Evolutionary conservation across 2,797 vertebrate species (phyloP), one percentile per base, ranked within the genome.

Genomic region (Ibycter americanus): DNA sequence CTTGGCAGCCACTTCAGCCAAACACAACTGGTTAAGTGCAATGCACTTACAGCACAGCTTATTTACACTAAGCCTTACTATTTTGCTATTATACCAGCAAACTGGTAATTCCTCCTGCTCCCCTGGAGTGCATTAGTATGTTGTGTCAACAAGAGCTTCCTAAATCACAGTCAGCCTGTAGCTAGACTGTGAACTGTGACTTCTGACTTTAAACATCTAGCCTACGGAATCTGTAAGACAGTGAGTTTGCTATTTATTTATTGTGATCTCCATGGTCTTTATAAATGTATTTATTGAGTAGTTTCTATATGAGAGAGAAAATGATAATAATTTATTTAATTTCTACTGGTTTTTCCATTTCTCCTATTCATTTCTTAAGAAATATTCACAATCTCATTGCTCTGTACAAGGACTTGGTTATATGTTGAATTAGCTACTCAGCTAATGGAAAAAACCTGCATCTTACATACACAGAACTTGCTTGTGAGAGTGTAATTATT

Each of bases 61-160:
- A 13, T 51, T 82, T 87, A 82, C 46, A 44, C 27, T 49, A 82
- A 79, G 61, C 38, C 56, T 81, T 36, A n/a, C 42, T 31, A 6
- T 36, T 77, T 85, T 91, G 79, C 93, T 94, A 25, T 8, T 68
- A 16, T 19, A 59, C 38, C 72, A 61, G 96, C 88, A 81, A 94
- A 93, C 23, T 31, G 47, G 18, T 11, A 38, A 82, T 59, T 61
- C 59, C 76, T 88, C 79, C 84, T 87, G 79, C 92, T 97, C 93
- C 94, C 58, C 61, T 89, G 95, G 89, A 94, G 93, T 36, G 29
- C 55, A 15, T 58, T 38, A 12, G 95, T 96, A 95, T 94, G 94
- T 89, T 97, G 95, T 92, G 95, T 97, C 85, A 97, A 95, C 93
- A 95, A 26, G 67, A 87, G 72, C 15, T 17, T 63, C 46, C 55